Evolutionary conservation across 2,113 vertebrate genomes (phyloP), one percentile per base, ranked within the genome.

Genomic region (Clarias gariepinus): DNA sequence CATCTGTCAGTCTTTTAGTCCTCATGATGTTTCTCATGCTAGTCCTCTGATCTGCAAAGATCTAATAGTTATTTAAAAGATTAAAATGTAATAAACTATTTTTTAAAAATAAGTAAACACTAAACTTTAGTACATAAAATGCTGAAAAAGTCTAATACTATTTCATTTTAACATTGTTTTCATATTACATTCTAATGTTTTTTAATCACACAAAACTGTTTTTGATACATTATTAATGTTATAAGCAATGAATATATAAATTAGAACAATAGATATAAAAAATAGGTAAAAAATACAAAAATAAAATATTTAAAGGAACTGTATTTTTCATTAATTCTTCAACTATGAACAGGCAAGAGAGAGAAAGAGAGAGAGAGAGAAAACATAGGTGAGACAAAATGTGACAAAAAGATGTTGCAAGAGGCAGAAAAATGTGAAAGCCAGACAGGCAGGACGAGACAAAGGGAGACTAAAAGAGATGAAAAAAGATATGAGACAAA

Each of bases 1-100:
- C 85, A 83, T 91, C 93, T 1, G n/a, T 84, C 7, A 25, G 66
- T 52, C 86, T 93, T 88, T 78, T 94, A 86, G 76, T 77, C 71
- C 23, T 79, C 30, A 80, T 81, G 66, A 84, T 89, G 21, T 30
- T 83, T 52, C 25, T 77, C 28, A 28, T 57, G 57, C 66, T 53
- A 36, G 23, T 90, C 33, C 61, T 81, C 13, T 86, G 60, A 90
- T n/a, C 57, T 66, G 16, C 69, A 18, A 25, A 71, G 55, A 33
- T 33, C 28, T 21, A 15, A 25, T 61, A 61, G 0, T 36, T 28
- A n/a, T 8, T 28, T 15, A 55, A 9, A 47, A 19, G 23, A 1
- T 47, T 74, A 23, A 41, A 9, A 30, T 53, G 15, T 19, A 57
- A 57, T 53, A 77, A 77, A 15, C 5, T 77, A 15, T 53, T n/a